Base-by-base conservation (phyloP, 2,888 invertebrate species). In the Nemotelus pantherinus region DNA sequence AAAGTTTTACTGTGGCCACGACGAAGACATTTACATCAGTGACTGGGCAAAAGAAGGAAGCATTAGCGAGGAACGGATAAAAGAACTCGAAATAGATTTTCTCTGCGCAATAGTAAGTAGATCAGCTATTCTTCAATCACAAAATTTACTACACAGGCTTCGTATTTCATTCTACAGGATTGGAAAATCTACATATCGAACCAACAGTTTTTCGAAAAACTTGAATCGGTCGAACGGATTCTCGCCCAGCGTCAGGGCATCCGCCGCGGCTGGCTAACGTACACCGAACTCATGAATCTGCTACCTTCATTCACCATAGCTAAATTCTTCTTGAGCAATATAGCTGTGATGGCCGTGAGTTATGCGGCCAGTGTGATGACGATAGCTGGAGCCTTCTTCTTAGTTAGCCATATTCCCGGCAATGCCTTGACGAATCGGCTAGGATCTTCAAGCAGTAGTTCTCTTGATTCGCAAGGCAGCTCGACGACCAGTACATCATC, bases 31-130 rank as follows among this genome's bases (percentile, higher is more conserved):
- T 80, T 92, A 94, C 85, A 93, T 96, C 84, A 92, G 93, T 77
- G 96, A 97, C 88, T 99, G 98, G 98, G 97, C 98, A 10, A 90
- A 91, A 79, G 94, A 95, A 60, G 95, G 94, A 10, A 92, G 93
- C 79, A 89, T 96, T 81, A 89, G 91, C 79, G 89, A 93, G 44
- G 89, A 90, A 77, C 90, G 92, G 82, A 89, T 99, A 77, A 96
- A 96, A 85, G 89, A 91, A 84, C 88, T 97, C 77, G 98, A 99
- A 89, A 89, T 92, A 79, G 93, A 95, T 83, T 97, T 98, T 88
- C 91, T 98, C 41, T 89, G 90, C 82, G 97, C 97, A 80, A 95
- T 99, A 85, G 97, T 95, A 88, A 91, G 92, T 89, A 74, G 25
- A 25, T 25, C 25, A 25, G 25, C 25, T 10, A 3, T 57, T 57